Conservation (phyloP, 2,797 vertebrate genomes). For the Sebastes ruberrimus region DNA sequence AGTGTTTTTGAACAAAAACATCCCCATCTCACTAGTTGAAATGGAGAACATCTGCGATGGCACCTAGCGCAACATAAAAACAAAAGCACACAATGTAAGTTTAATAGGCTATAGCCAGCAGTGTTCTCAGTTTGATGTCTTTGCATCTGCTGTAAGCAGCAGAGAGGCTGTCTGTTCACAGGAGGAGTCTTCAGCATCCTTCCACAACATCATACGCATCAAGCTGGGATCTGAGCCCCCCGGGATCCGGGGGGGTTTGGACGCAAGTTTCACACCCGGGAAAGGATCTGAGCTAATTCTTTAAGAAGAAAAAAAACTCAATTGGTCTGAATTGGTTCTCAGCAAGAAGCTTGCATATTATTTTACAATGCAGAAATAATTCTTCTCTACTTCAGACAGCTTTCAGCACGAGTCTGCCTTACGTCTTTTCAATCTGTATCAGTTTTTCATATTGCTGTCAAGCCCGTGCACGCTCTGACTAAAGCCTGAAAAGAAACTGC, state of each 20-base stretch:
- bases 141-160: conserved; percentile 51
- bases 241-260: conserved; percentile 19
- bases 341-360: not conserved
- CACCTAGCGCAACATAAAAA: conserved; percentile 22
- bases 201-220: conserved; percentile 44
- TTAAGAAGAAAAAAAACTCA: not conserved
- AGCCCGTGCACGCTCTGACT: not conserved
- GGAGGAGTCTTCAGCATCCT: conserved; percentile 50
- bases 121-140: conserved; percentile 59
- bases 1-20: conserved; percentile 5
- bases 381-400: not conserved
- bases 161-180: conserved; percentile 60
- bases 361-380: no score
- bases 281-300: conserved; percentile 19
- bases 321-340: not conserved
- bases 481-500: conserved; percentile 4
- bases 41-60: conserved; percentile 35
- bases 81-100: conserved; percentile 47
- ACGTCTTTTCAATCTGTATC: not conserved
- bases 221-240: conserved; percentile 47
- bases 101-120: conserved; percentile 56
- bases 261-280: conserved; percentile 16
- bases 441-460: not conserved
- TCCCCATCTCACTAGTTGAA: not conserved
- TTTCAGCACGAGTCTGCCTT: not conserved